Base-by-base conservation (phyloP, 2,113 vertebrate species). In the Ursus arctos region DNA sequence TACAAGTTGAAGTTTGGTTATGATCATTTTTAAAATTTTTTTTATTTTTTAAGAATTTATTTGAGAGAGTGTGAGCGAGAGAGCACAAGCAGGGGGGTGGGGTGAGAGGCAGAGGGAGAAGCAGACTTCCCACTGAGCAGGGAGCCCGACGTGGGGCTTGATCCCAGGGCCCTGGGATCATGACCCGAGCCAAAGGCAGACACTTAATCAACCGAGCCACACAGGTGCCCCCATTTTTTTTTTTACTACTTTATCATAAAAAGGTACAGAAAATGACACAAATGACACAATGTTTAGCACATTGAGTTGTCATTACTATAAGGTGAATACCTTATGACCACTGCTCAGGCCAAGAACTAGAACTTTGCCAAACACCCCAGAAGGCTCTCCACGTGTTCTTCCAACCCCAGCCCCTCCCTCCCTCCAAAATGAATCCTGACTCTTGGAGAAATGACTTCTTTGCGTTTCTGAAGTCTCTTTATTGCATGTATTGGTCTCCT, bases 331-430 rank as follows among this genome's bases (percentile, higher is more conserved):
- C 69, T n/a, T 71, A 21, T 51, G 22, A 74, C 61, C 12, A 2
- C 49, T 19, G 14, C n/a, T 63, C 16, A 3, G 14, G 36, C 19
- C 47, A 33, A 55, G 55, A 65, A 47, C 2, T 6, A 24, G 36
- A 21, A 4, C 57, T 63, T 47, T 0, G 55, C 57, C 9, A 4
- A 26, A 15, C 16, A 3, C 26, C 22, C 51, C 9, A n/a, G 71
- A 13, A 33, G 31, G 14, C 19, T 57, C 21, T 51, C 43, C 67
- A 4, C 0, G 9, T 2, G 19, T 2, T 9, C 6, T 9, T 87
- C 21, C 47, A 33, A 0, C 7, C 36, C 7, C 12, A 22, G 59
- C 19, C n/a, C 8, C 10, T 4, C 22, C 2, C 0, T 4, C 36
- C 49, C 33, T 43, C 14, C 12, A 1, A 2, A 49, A 12, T 1